Evolutionary conservation across 1,140 invertebrate species (phyloP), one percentile per base, ranked within the genome.

Genomic region (Oryctes rhinoceros): DNA sequence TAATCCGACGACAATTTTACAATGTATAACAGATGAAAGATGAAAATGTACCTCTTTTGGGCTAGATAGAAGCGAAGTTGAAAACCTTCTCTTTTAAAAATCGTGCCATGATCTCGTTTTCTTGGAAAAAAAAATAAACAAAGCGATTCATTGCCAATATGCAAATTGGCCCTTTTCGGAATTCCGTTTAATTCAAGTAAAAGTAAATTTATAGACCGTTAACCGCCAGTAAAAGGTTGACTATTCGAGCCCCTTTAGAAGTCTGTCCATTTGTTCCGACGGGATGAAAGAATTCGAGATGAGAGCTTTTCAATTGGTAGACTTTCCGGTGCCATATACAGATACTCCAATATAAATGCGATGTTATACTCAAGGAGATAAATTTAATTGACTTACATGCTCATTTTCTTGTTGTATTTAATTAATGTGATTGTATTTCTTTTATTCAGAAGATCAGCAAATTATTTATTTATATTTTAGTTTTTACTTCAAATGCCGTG

Each of bases 141-240:
- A 18, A 30, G 24, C 53, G 18, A 6, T 59, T 18, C 53, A 59
- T 59, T 18, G 53, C 18, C 53, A 59, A 59, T 59, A 59, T 59
- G 53, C 15, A 59, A 59, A 59, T 59, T 59, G 53, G 5, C 53
- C n/a, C 53, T n/a, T 59, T 59, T 59, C 53, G 53, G n/a, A 18
- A 59, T 18, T 59, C 15, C 5, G 18, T 59, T 59, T 59, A 59
- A 59, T 59, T 59, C 53, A 59, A 59, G 53, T 59, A 59, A 59
- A 18, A 59, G 53, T 59, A 59, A 59, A 59, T 59, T 59, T 59
- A 59, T 59, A n/a, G 0, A 59, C 53, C 53, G 53, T 59, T 59
- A 59, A 7, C 53, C 53, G 53, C 18, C n/a, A 18, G 15, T 7
- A 44, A n/a, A 59, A 59, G 15, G 53, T 7, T 59, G 3, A 59